A percentile compares a stretch with the other conserved stretches of the same genome.
phyloP scores from a whole-genome alignment of 2,797 vertebrate species.

The Poliocrania exsul region DNA sequence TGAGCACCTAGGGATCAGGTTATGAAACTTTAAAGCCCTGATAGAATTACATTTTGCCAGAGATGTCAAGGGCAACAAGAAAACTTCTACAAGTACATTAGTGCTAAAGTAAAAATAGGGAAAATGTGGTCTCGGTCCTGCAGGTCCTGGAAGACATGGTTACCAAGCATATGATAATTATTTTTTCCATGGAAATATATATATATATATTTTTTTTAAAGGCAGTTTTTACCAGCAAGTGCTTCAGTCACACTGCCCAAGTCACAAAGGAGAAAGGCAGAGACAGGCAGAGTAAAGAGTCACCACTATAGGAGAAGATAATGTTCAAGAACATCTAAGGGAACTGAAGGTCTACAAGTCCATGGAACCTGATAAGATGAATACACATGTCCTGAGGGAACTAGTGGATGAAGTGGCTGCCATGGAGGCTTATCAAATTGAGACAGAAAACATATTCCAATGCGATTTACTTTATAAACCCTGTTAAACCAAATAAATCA shows the following conservation, averaged over 20 bases:
- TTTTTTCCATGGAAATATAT: not conserved
- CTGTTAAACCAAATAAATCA: not conserved
- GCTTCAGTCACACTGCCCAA: not conserved
- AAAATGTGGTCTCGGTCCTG: not conserved
- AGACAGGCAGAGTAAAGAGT: not conserved
- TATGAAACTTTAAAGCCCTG: not conserved
- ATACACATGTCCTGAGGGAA: not conserved
- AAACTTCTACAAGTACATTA: not conserved
- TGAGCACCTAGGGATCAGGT: not conserved
- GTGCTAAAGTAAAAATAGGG: not conserved
- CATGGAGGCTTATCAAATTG: not conserved
- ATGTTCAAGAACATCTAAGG: not conserved
- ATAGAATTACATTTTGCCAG: not conserved
- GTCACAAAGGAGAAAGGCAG: not conserved
- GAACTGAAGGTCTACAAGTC: not conserved
- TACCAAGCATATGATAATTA: not conserved
- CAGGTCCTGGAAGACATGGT: not conserved
- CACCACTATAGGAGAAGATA: not conserved
- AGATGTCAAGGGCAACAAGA: not conserved
- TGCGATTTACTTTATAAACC: not conserved
- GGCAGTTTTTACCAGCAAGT: not conserved
- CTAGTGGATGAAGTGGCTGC: not conserved
- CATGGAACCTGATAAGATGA: not conserved
- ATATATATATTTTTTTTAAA: not conserved
- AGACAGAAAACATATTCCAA: not conserved